phyloP scores from a whole-genome alignment of 2,888 invertebrate genomes.

The Apantesis nais region DNA sequence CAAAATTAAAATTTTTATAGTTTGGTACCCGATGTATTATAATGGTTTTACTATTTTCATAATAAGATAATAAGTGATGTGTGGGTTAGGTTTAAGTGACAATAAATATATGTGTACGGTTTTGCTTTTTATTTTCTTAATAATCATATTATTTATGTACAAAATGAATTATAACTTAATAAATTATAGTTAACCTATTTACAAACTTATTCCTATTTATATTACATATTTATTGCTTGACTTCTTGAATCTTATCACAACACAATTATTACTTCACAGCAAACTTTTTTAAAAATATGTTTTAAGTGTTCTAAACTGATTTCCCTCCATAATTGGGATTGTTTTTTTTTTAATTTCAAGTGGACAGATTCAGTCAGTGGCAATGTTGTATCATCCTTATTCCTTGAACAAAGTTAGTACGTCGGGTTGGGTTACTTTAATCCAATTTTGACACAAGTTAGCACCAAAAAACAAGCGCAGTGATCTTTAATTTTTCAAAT shows the following conservation, averaged over 20 bases:
- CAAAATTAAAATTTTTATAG: not conserved
- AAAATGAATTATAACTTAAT: constrained; percentile 11
- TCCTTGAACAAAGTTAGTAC: not conserved
- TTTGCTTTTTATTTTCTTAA: constrained; percentile 35
- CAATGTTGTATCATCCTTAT: not conserved
- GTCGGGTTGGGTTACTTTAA: not conserved
- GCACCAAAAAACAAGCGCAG: not conserved
- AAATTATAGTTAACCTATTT: constrained; percentile 21
- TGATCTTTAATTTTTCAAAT: constrained; percentile 14
- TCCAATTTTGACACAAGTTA: not conserved
- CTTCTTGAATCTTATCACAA: constrained; percentile 22
- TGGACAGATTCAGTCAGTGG: not conserved
- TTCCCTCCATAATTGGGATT: not conserved
- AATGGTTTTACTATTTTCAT: not conserved
- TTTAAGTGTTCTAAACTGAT: not conserved
- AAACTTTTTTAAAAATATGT: constrained; percentile 5
- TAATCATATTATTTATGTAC: constrained; percentile 25
- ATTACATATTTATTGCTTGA: constrained; percentile 26
- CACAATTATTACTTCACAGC: not conserved
- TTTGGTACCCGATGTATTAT: constrained; percentile 3
- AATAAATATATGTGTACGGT: constrained; percentile 39
- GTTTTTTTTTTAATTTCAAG: not conserved
- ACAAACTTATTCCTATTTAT: constrained; percentile 18
- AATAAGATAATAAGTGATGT: not conserved
- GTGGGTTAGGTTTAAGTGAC: not conserved